phyloP scores from a whole-genome alignment of 2,888 invertebrate genomes.

The Scelioninae gen. 2 region DNA sequence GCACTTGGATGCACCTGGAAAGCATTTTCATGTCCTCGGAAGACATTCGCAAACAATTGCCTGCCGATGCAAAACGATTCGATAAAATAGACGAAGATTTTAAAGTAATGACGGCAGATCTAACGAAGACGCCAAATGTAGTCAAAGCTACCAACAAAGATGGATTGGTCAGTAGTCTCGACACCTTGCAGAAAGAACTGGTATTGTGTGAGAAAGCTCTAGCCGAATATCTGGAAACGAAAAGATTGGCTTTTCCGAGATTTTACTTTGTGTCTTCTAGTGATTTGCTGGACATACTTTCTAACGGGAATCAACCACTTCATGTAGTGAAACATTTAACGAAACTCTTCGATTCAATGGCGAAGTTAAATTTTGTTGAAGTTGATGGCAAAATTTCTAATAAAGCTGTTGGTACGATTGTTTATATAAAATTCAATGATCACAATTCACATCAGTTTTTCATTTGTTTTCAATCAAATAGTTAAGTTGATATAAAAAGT shows the following conservation, averaged over 20 bases:
- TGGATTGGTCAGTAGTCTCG: slow-evolving; percentile 87
- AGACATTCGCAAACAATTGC: slow-evolving; percentile 95
- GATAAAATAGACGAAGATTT: slow-evolving; percentile 94
- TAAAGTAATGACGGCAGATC: slow-evolving; percentile 85
- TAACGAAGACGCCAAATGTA: slow-evolving; percentile 90
- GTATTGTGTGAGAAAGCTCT: slow-evolving; percentile 96
- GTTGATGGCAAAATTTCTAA: slow-evolving; percentile 75
- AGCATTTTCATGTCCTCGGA: slow-evolving; percentile 99
- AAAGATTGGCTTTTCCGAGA: slow-evolving; percentile 94
- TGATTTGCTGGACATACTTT: slow-evolving; percentile 94
- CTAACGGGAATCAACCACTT: slow-evolving; percentile 95
- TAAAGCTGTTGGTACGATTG: slow-evolving; percentile 63
- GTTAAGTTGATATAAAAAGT: too few relatives aligned
- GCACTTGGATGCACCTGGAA: slow-evolving; percentile 97
- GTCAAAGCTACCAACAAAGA: slow-evolving; percentile 92
- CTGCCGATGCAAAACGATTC: slow-evolving; percentile 94
- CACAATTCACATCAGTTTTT: slow-evolving; percentile 7
- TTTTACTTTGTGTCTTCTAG: slow-evolving; percentile 98
- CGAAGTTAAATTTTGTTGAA: slow-evolving; percentile 86
- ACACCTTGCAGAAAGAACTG: slow-evolving; percentile 88
- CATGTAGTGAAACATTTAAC: slow-evolving; percentile 93
- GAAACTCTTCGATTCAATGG: slow-evolving; percentile 96
- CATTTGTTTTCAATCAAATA: too few relatives aligned
- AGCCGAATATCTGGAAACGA: slow-evolving; percentile 97
- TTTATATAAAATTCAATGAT: background rate